Conservation (phyloP, 2,797 vertebrate species). For the Ispidina picta region DNA sequence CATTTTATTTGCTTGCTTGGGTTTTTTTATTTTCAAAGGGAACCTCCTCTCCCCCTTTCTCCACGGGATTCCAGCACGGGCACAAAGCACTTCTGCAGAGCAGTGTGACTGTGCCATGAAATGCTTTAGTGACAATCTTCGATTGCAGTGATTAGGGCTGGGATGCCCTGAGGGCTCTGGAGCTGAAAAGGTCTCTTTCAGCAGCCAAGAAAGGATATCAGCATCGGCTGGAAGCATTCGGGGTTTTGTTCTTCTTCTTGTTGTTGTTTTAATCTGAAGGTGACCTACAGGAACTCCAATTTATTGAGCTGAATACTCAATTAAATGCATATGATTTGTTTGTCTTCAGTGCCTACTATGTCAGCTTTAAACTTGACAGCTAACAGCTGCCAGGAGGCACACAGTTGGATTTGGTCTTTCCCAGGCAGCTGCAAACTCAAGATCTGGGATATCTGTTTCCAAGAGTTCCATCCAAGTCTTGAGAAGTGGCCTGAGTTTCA, state of each 20-base stretch:
- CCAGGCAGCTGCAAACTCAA: background rate
- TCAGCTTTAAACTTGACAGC: background rate
- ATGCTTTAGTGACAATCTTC: background rate
- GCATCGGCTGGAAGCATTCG: background rate
- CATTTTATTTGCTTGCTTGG: background rate
- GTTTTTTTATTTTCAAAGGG: background rate
- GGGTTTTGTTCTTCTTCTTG: background rate
- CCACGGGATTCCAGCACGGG: background rate
- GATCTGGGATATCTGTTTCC: background rate
- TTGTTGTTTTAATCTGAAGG: background rate
- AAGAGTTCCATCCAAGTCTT: background rate
- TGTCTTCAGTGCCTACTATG: background rate
- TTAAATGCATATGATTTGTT: background rate
- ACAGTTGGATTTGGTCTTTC: background rate
- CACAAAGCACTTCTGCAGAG: background rate
- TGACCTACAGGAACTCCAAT: background rate
- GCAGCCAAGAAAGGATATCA: background rate
- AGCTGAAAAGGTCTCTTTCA: slow-evolving; percentile 9
- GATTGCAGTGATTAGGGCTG: background rate
- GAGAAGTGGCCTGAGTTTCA: background rate
- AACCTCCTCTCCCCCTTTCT: background rate
- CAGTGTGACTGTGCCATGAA: background rate
- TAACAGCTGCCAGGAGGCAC: background rate
- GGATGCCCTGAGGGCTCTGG: background rate
- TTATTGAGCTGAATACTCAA: background rate